Evolutionary conservation across 1,140 invertebrate genomes (phyloP).

Genomic region (Macrobrachium rosenbergii): DNA sequence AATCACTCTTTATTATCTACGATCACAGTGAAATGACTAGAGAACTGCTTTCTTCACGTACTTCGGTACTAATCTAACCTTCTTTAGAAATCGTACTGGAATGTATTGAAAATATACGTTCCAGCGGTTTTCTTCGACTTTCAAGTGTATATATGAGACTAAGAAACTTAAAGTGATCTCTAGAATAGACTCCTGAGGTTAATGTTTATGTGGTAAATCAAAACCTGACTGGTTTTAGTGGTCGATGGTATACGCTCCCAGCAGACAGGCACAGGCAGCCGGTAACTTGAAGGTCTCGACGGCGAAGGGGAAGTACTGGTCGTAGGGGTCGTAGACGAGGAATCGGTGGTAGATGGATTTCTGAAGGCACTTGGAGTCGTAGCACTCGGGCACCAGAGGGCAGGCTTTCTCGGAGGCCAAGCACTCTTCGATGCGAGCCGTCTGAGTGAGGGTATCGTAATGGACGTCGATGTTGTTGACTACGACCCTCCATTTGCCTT

Average conservation of each 20-base stretch:
- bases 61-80: no score
- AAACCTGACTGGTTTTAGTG: conserved; percentile 1
- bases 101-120: no score
- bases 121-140: no score
- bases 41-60: no score
- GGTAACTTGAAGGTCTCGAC: conserved; percentile 65
- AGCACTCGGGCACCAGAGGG: conserved; percentile 66
- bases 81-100: no score
- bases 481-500: conserved; percentile 65
- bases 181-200: not conserved
- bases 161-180: no score
- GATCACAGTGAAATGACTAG: no score
- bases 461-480: conserved; percentile 66
- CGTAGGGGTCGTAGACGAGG: conserved; percentile 65
- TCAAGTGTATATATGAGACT: no score
- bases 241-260: conserved; percentile 58
- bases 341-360: conserved; percentile 60
- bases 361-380: conserved; percentile 66
- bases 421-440: conserved; percentile 10
- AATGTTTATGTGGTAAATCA: not conserved
- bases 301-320: no score
- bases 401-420: conserved; percentile 48
- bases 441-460: conserved; percentile 19
- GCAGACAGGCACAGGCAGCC: conserved; percentile 65
- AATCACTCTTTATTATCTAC: no score